phyloP scores from a whole-genome alignment of 2,113 vertebrate species.

The Callopanchax toddi region DNA sequence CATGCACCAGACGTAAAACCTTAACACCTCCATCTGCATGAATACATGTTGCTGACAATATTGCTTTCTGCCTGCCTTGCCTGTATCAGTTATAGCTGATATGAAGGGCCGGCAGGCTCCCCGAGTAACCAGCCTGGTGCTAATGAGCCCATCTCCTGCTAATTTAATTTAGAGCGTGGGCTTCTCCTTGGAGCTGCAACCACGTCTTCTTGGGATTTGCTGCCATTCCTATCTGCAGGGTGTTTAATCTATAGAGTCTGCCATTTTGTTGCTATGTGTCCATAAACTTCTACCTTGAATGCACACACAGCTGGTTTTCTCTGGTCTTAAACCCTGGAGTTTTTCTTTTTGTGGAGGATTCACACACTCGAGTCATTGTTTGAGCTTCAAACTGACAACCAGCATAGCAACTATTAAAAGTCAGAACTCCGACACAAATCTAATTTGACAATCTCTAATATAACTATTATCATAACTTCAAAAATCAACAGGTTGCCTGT shows the following conservation, averaged over 20 bases:
- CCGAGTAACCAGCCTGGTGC: slow-evolving; percentile 45
- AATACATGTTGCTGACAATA: slow-evolving; percentile 11
- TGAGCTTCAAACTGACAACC: too few species aligned
- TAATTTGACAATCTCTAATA: too few species aligned
- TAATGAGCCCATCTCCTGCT: slow-evolving; percentile 66
- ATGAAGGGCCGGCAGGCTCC: slow-evolving; percentile 33
- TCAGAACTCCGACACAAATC: too few species aligned
- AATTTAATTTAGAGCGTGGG: slow-evolving; percentile 60
- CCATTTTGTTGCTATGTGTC: background rate
- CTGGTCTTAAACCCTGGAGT: slow-evolving; percentile 3
- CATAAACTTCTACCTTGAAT: background rate
- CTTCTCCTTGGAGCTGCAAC: slow-evolving; percentile 27
- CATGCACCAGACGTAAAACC: too few species aligned
- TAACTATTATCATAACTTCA: too few species aligned
- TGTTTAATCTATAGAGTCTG: slow-evolving; percentile 37
- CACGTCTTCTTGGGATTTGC: slow-evolving; percentile 21
- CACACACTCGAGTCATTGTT: background rate
- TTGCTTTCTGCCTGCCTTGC: slow-evolving; percentile 21
- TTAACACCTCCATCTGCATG: background rate
- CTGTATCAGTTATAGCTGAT: slow-evolving; percentile 33
- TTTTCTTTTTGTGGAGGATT: slow-evolving; percentile 9
- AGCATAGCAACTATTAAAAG: too few species aligned
- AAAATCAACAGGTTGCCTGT: too few species aligned
- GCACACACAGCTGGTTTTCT: background rate
- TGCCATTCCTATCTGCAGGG: slow-evolving; percentile 39